Conservation (phyloP, 2,888 invertebrate species). For the Leptothorax acervorum region DNA sequence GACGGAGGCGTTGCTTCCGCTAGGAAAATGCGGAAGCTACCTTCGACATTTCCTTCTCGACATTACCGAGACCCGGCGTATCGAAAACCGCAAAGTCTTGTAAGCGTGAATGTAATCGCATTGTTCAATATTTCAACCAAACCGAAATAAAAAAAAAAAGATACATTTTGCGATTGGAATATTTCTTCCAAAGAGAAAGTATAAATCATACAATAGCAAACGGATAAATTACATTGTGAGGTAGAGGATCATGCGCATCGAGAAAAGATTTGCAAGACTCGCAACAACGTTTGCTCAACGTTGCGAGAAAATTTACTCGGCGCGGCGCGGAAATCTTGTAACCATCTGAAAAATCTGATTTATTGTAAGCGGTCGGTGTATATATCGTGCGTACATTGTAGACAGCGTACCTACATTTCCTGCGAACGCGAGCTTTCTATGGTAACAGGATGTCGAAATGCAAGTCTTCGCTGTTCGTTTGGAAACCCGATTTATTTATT, state of each 20-base stretch:
- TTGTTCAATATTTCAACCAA: neutral
- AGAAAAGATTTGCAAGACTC: neutral
- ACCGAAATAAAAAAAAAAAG: neutral
- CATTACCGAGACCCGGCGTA: neutral
- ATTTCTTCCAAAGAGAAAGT: neutral
- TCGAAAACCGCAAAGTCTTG: neutral
- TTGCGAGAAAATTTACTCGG: constrained; percentile 22
- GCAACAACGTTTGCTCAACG: neutral
- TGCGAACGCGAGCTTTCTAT: neutral
- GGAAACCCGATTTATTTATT: constrained; percentile 37
- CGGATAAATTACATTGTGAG: neutral
- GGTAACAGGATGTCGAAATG: neutral
- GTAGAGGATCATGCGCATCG: neutral
- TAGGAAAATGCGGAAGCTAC: neutral
- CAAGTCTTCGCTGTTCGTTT: neutral
- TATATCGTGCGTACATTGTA: neutral
- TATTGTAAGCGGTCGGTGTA: constrained; percentile 13
- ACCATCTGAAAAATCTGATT: constrained; percentile 27
- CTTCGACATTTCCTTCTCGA: neutral
- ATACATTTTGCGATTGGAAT: neutral
- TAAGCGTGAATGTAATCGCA: neutral
- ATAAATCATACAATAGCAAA: neutral
- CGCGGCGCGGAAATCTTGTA: constrained; percentile 11
- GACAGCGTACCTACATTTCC: neutral
- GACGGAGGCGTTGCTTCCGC: neutral